A percentile compares a stretch with the other conserved stretches of the same genome.
These are phyloP conservation scores for Mallateleia sp. DNA, from an alignment of 2,888 invertebrate species.

Conservation along the genomic window DNA sequence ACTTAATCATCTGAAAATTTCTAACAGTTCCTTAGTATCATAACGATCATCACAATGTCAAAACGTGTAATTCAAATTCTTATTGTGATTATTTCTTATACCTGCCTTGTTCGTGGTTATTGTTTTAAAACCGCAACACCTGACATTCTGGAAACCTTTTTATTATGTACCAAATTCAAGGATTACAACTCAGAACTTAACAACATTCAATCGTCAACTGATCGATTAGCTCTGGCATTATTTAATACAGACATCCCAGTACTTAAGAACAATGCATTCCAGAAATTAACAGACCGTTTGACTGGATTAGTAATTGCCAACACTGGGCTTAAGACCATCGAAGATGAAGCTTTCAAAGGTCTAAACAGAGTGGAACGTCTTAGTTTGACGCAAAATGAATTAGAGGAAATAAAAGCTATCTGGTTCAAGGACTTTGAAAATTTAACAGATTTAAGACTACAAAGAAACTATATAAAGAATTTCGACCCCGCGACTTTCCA, in stretches of 20 bases:
- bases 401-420: conserved; percentile 38
- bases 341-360: conserved; percentile 57
- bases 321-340: conserved; percentile 26
- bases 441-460: conserved; percentile 3
- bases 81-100: not conserved
- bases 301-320: not conserved
- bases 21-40: not conserved
- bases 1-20: too few relatives aligned
- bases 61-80: not conserved
- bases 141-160: not conserved
- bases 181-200: conserved; percentile 8
- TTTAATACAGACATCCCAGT: conserved; percentile 20
- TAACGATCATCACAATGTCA: conserved; percentile 2
- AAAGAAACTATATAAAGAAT: conserved; percentile 1
- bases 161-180: not conserved
- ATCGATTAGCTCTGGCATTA: not conserved
- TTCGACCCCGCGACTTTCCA: not conserved
- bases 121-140: not conserved
- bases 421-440: conserved; percentile 43
- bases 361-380: conserved; percentile 22
- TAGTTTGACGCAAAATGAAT: not conserved
- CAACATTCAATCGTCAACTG: conserved; percentile 23
- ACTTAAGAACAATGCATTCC: conserved; percentile 30
- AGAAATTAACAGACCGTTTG: not conserved
- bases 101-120: not conserved